Base-by-base conservation (phyloP, 2,888 invertebrate genomes). In the Drosophila limbata region DNA sequence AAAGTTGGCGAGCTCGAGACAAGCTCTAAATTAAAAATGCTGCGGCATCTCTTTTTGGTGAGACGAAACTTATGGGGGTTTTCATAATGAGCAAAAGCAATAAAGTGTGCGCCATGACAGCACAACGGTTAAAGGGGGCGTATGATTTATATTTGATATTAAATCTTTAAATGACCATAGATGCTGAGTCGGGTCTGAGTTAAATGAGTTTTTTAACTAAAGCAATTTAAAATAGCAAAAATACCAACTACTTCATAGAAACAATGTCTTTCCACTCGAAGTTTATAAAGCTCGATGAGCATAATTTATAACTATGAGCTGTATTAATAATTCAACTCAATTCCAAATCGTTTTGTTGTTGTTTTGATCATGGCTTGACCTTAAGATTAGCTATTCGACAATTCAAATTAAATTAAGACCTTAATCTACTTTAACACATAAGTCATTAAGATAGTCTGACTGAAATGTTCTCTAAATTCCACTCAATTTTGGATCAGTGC, bases 111-210 rank as follows among this genome's bases (percentile, higher is more conserved):
- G 57, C 61, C 45, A 48, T 60, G 68, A 62, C 45, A 31, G 53
- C 66, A 56, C 66, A 59, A 9, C 40, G 48, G 86, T 68, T 70
- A 70, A 62, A 73, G 66, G 63, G 77, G 82, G 79, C 79, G 73
- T 62, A 81, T 87, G 85, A 84, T 87, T 87, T 87, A 87, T 87
- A 69, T 82, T 87, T 73, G 79, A 72, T 84, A 84, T 82, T 76
- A 87, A 71, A 78, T 75, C 77, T 70, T 87, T 66, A 79, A 87
- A 73, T 77, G 74, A 67, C 70, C 70, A 48, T 17, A 53, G 48
- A 50, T 47, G 39, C 47, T 47, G 39, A 8, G 4, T 10, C 10
- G 25, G 28, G 47, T 13, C 17, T 39, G 8, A 15, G 65, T 55
- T 55, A 66, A 78, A 78, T 77, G 73, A 74, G 79, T 73, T 77